Conservation (phyloP, 92 coral and sea anemone species). For the Virgularia gustaviana region DNA sequence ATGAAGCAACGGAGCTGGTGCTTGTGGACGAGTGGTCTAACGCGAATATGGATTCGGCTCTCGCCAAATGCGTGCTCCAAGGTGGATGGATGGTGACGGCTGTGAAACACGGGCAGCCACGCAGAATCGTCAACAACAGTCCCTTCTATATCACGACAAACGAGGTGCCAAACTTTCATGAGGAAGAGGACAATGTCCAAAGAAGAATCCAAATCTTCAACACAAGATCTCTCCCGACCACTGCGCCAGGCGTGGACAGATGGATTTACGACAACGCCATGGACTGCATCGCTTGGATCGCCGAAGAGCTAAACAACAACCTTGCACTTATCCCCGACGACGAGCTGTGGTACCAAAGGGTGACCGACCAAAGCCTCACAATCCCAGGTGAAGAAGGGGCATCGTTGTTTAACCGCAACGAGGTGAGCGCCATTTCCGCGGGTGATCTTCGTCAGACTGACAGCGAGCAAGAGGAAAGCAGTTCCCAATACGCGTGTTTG, state of each 20-base stretch:
- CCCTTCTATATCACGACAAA: too few species aligned
- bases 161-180: slow-evolving; percentile 20
- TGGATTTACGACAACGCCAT: slow-evolving; percentile 16
- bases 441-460: too few species aligned
- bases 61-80: too few species aligned
- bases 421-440: too few species aligned
- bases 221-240: not conserved
- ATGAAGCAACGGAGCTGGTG: slow-evolving; percentile 19
- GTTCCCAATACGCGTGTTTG: too few species aligned
- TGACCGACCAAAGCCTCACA: too few species aligned
- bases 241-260: not conserved
- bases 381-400: slow-evolving; percentile 3
- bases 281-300: slow-evolving; percentile 30
- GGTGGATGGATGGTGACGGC: slow-evolving; percentile 31
- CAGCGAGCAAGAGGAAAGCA: too few species aligned
- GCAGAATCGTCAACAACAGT: too few species aligned
- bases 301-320: slow-evolving; percentile 1
- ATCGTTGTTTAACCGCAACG: not conserved
- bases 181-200: slow-evolving; percentile 8
- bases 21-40: slow-evolving; percentile 25
- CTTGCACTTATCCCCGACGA: not conserved
- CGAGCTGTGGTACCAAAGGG: slow-evolving; percentile 13
- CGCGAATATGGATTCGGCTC: too few species aligned
- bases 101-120: slow-evolving; percentile 19
- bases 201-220: not conserved